Conservation (phyloP, 2,888 invertebrate genomes). For the Orthosia gothica region DNA sequence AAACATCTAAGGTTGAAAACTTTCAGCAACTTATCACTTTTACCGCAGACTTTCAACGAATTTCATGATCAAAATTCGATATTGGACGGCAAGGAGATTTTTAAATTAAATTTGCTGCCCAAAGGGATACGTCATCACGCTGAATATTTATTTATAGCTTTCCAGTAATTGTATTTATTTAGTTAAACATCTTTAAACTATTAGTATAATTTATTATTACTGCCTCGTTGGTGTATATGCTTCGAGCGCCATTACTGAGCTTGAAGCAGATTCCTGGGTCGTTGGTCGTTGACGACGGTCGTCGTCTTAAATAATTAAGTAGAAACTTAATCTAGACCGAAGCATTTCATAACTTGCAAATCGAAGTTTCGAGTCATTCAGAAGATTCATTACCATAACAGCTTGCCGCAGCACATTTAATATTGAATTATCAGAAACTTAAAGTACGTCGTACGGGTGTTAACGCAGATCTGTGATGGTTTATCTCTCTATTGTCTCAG, state of each 20-base stretch:
- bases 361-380: slow-evolving; percentile 49
- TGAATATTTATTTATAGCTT: slow-evolving; percentile 9
- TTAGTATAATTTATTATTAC: no score
- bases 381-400: slow-evolving; percentile 61
- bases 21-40: slow-evolving; percentile 19
- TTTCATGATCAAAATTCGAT: slow-evolving; percentile 56
- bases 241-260: no score
- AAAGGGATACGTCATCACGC: slow-evolving; percentile 43
- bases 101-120: slow-evolving; percentile 45
- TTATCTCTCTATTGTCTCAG: slow-evolving; percentile 4
- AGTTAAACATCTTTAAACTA: no score
- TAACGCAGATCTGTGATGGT: slow-evolving; percentile 10
- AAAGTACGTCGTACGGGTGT: slow-evolving; percentile 22
- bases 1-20: no score
- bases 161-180: no score
- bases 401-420: slow-evolving; percentile 45
- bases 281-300: rapidly evolving
- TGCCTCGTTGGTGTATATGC: no score
- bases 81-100: slow-evolving; percentile 43
- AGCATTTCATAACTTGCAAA: slow-evolving; percentile 55
- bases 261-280: no score
- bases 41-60: slow-evolving; percentile 22
- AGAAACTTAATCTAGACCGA: slow-evolving; percentile 38
- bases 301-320: slow-evolving; percentile 32
- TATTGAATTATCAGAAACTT: slow-evolving; percentile 38